A percentile compares a stretch with the other conserved stretches of the same genome.
Conservation (phyloP, 2,113 vertebrate genomes). For the Tychaedon coryphoeus region DNA sequence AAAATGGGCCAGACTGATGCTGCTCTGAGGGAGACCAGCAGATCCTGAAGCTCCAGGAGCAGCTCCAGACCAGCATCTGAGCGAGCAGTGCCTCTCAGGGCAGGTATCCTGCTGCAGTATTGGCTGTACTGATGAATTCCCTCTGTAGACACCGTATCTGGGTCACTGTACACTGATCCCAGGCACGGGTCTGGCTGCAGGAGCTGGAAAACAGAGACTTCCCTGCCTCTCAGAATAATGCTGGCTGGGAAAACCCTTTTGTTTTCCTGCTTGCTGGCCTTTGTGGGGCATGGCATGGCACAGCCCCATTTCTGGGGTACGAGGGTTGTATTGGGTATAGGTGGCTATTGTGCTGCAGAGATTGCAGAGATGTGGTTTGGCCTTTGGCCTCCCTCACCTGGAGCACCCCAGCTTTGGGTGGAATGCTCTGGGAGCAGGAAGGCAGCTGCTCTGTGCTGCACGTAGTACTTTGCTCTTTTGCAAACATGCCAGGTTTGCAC, state of each 20-base stretch:
- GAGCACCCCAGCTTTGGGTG: background rate
- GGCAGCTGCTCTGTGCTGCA: background rate
- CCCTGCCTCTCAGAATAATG: background rate
- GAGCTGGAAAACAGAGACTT: background rate
- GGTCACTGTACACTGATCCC: background rate
- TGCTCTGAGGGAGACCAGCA: background rate
- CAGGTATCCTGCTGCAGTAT: background rate
- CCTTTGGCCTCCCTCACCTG: background rate
- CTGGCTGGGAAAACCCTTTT: background rate
- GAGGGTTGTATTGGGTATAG: background rate
- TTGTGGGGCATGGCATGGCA: background rate
- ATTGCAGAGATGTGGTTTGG: accelerated
- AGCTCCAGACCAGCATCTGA: background rate
- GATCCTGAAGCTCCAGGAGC: background rate
- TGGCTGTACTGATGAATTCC: background rate
- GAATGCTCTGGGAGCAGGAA: background rate
- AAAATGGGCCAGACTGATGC: background rate
- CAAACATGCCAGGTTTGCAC: background rate
- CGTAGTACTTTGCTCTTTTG: background rate
- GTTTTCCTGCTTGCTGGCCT: background rate
- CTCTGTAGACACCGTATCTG: background rate
- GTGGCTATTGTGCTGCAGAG: accelerated
- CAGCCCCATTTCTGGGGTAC: background rate
- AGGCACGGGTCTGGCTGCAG: background rate
- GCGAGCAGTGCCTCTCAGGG: background rate